Percentiles rank a stretch among this genome's conserved stretches.
phyloP scores from a whole-genome alignment of 1,140 invertebrate genomes.

The Ceratoteleas bidentatus region DNA sequence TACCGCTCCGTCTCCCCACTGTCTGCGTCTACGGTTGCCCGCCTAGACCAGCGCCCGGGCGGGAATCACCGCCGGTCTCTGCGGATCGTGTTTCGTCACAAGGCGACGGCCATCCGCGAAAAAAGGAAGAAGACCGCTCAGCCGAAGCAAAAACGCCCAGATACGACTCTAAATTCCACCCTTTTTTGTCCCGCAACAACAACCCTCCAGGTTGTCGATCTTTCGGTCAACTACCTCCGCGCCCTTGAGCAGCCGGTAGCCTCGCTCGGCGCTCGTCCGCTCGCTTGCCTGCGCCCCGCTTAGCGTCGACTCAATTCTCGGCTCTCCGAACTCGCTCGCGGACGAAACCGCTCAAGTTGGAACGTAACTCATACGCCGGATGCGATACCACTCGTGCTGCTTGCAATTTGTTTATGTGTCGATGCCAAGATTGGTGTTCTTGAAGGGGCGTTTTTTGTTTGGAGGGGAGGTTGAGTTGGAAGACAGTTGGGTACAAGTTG shows the following conservation, averaged over 20 bases:
- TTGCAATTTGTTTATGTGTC: no score
- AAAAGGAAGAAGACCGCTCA: background rate
- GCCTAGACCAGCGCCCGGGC: slow-evolving; percentile 41
- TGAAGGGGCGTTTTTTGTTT: no score
- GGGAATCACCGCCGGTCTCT: slow-evolving; percentile 48
- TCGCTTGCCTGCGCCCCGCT: slow-evolving; percentile 11
- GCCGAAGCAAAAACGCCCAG: background rate
- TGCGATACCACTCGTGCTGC: no score
- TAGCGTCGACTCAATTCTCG: slow-evolving; percentile 26
- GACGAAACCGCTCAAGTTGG: no score
- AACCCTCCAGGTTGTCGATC: slow-evolving; percentile 63
- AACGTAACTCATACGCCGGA: no score
- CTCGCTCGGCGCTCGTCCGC: slow-evolving; percentile 30
- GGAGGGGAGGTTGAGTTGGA: no score
- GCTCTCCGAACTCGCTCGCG: no score
- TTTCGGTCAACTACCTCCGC: slow-evolving; percentile 64
- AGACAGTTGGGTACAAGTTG: no score
- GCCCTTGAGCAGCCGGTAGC: slow-evolving; percentile 59
- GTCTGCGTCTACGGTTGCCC: slow-evolving; percentile 52
- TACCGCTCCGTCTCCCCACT: slow-evolving; percentile 31
- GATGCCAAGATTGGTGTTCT: no score
- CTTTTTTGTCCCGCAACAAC: slow-evolving; percentile 35
- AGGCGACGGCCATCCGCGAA: slow-evolving; percentile 2
- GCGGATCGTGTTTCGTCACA: slow-evolving; percentile 52
- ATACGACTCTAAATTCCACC: slow-evolving; percentile 41